Evolutionary conservation across 2,113 vertebrate species (phyloP), one percentile per base, ranked within the genome.

Genomic region (Verasper variegatus): DNA sequence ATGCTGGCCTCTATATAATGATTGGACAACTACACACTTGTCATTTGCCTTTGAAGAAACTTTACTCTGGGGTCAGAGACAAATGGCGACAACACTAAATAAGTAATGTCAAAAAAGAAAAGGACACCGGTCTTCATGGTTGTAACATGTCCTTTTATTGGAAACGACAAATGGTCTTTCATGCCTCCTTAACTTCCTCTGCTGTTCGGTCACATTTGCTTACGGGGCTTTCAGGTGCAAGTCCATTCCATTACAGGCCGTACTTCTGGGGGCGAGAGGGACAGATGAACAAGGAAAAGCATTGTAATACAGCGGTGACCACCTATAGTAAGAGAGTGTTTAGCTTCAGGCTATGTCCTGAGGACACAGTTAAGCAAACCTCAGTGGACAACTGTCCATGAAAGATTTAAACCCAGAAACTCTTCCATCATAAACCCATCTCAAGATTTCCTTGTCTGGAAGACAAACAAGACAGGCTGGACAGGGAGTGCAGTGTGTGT

Each of bases 311-410:
- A 79, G 76, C 49, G 78, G 75, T 89, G 92, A 90, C 94, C 93
- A 92, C 80, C 90, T 81, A 92, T 78, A 91, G 94, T 87, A 87
- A 88, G 93, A 94, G 91, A 89, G 92, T 93, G 92, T 96, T 95
- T 95, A 91, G 95, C 95, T 93, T 74, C 88, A 85, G 95, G 94
- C 95, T 85, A 94, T 93, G 95, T 95, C 94, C 94, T 88, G 71
- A 93, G 94, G 93, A 95, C 92, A 94, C 89, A 89, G 87, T 89
- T 91, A 81, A 89, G 90, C 92, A 95, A 95, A 92, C 93, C 94
- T 95, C 94, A 89, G 82, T 86, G 93, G 94, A 93, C 93, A 91
- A 94, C 64, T 62, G 90, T 93, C 91, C 92, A 96, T 96, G 87
- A 96, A 96, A 95, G 94, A 96, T 96, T 96, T 92, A 96, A 92